Conservation (phyloP, 2,888 invertebrate genomes). For the Tromatobia lineatoria region DNA sequence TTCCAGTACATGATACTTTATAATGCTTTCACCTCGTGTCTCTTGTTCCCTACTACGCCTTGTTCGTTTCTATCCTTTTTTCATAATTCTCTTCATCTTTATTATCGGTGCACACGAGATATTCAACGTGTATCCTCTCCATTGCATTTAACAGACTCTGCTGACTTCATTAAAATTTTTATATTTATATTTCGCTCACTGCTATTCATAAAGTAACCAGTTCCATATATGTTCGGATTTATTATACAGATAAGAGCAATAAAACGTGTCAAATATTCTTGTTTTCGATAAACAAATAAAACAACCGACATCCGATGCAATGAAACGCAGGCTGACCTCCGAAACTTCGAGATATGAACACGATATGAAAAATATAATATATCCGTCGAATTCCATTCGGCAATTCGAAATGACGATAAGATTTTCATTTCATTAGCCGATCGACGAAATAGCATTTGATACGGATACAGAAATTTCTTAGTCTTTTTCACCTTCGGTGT, state of each 20-base stretch:
- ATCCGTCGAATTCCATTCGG: not conserved
- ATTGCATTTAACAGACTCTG: not conserved
- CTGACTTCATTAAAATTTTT: not conserved
- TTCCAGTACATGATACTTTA: conserved; percentile 23
- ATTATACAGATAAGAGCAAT: not conserved
- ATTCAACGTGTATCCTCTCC: conserved; percentile 6
- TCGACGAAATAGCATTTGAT: not conserved
- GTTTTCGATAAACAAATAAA: not conserved
- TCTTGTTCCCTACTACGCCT: conserved; percentile 8
- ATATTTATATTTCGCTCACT: not conserved
- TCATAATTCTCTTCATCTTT: not conserved
- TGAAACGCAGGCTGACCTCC: not conserved
- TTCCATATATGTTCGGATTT: conserved; percentile 1
- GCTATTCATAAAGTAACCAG: conserved; percentile 6
- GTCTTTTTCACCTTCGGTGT: not conserved
- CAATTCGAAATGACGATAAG: not conserved
- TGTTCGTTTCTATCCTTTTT: not conserved
- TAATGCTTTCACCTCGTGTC: conserved; percentile 44
- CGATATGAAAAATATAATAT: conserved; percentile 6
- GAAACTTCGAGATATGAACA: not conserved
- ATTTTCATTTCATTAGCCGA: not conserved
- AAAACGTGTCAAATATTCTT: not conserved
- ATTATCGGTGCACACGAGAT: conserved; percentile 2
- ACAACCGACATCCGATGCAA: not conserved
- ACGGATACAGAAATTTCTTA: not conserved